phyloP scores from a whole-genome alignment of 2,113 vertebrate species.

The Bungarus multicinctus region DNA sequence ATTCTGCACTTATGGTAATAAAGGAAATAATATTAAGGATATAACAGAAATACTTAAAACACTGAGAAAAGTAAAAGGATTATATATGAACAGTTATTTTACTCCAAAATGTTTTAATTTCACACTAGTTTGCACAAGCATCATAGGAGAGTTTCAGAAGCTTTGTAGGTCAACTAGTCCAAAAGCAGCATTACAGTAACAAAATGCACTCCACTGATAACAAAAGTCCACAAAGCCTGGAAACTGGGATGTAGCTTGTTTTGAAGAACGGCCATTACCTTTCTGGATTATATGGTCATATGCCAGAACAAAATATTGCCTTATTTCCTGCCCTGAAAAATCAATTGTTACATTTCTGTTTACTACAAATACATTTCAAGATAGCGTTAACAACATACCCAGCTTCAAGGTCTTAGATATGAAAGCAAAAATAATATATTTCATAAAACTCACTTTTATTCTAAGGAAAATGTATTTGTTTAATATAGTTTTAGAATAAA shows the following conservation, averaged over 20 bases:
- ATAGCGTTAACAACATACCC: background rate
- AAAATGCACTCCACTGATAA: conserved; percentile 17
- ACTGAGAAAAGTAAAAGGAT: background rate
- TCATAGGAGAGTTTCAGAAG: background rate
- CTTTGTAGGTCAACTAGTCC: background rate
- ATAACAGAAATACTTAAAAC: background rate
- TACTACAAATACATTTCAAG: background rate
- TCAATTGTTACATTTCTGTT: conserved; percentile 7
- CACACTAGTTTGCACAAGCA: background rate
- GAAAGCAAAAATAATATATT: conserved; percentile 23
- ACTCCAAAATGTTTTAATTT: background rate
- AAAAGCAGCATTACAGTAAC: background rate
- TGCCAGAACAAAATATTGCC: conserved; percentile 3
- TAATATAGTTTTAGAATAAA: background rate
- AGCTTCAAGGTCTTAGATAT: background rate
- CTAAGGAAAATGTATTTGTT: conserved; percentile 9
- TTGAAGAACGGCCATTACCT: background rate
- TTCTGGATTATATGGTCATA: conserved; percentile 7
- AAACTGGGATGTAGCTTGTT: background rate
- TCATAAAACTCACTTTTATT: background rate
- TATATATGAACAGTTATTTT: background rate
- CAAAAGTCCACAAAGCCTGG: conserved; percentile 3
- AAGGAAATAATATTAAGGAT: background rate
- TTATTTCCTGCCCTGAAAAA: conserved; percentile 17
- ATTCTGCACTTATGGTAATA: background rate